Conservation (phyloP, 2,113 vertebrate genomes). For the Murina feae region DNA sequence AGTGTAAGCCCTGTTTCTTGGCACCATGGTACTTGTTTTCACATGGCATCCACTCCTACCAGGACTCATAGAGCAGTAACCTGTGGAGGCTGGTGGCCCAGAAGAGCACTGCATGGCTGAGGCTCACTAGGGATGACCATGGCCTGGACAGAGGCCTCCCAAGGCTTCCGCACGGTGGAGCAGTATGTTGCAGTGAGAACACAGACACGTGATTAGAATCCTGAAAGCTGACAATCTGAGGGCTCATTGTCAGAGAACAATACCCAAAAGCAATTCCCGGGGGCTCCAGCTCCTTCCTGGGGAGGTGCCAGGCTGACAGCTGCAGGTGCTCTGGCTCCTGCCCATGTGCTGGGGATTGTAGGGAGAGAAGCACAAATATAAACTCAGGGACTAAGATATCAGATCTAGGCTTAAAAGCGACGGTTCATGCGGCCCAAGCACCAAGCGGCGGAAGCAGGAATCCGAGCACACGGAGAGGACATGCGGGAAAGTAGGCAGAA, state of each 20-base stretch:
- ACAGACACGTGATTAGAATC: not conserved
- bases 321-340: not conserved
- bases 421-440: conserved; percentile 76
- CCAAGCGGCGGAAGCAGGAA: conserved; percentile 71
- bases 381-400: conserved; percentile 61
- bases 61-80: not conserved
- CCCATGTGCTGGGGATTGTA: not conserved
- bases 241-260: not conserved
- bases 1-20: too few relatives aligned
- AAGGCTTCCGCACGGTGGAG: not conserved
- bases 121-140: not conserved
- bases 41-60: not conserved
- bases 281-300: not conserved
- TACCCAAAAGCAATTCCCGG: not conserved
- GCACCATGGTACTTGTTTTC: not conserved
- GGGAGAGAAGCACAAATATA: conserved; percentile 23
- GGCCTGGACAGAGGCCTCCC: not conserved
- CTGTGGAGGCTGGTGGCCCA: not conserved
- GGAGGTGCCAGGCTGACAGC: not conserved
- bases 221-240: not conserved
- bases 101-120: not conserved
- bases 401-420: conserved; percentile 49
- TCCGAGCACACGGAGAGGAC: conserved; percentile 72
- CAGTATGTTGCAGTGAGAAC: not conserved
- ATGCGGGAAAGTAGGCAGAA: conserved; percentile 80